Conservation (phyloP, 2,888 invertebrate genomes). For the Agriopis leucophaearia region DNA sequence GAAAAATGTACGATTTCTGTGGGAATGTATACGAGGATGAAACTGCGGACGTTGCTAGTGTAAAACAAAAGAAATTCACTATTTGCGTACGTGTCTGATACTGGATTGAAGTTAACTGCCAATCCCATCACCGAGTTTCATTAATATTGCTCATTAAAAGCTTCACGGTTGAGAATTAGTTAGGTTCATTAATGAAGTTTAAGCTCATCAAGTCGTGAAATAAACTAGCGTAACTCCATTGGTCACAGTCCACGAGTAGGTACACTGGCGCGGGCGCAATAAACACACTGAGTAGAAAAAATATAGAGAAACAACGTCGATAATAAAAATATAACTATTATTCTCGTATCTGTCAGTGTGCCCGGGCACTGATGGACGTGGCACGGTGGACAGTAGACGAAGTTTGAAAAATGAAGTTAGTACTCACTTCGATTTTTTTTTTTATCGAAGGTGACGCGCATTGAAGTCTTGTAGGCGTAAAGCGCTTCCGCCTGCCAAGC, state of each 20-base stretch:
- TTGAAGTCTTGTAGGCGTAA: too few relatives aligned
- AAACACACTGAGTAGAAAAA: background rate
- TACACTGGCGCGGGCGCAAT: conserved; percentile 3
- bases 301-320: background rate
- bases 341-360: too few relatives aligned
- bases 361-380: too few relatives aligned
- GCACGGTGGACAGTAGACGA: too few relatives aligned
- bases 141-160: conserved; percentile 22
- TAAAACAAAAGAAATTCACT: background rate
- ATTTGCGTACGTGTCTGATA: conserved; percentile 2
- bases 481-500: too few relatives aligned
- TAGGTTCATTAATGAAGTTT: conserved; percentile 30
- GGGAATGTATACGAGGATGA: too few relatives aligned
- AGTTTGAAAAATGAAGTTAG: too few relatives aligned
- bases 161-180: conserved; percentile 32
- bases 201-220: conserved; percentile 55
- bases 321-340: too few relatives aligned
- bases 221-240: conserved; percentile 60
- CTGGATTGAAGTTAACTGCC: conserved; percentile 12
- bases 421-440: too few relatives aligned
- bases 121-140: conserved; percentile 6
- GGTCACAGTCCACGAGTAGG: conserved; percentile 46
- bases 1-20: too few relatives aligned
- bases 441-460: too few relatives aligned
- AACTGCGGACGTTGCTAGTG: background rate